These are phyloP conservation scores for Tychaedon coryphoeus DNA, from an alignment of 2,113 vertebrate genomes.

Conservation along the genomic window DNA sequence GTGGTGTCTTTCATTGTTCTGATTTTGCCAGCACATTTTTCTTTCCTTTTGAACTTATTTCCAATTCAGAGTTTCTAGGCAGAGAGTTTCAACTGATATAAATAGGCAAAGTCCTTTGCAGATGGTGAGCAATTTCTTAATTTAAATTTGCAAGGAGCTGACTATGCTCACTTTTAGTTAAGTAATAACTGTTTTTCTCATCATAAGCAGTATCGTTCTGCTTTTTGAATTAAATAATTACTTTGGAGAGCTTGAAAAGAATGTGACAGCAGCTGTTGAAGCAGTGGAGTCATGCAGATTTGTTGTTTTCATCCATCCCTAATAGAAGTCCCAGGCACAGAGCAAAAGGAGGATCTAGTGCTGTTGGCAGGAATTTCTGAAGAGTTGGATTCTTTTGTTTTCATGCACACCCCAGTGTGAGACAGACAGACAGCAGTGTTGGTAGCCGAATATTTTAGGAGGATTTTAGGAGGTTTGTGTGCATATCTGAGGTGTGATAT, in stretches of 20 bases:
- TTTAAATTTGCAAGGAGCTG: not conserved
- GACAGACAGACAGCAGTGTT: not conserved
- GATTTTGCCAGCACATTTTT: not conserved
- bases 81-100: not conserved
- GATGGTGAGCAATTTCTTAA: not conserved
- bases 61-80: not conserved
- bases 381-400: not conserved
- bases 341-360: not conserved
- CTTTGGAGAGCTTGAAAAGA: not conserved
- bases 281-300: not conserved
- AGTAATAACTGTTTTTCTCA: not conserved
- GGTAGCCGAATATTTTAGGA: not conserved
- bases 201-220: not conserved
- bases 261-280: not conserved
- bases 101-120: not conserved
- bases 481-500: rapidly evolving
- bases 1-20: not conserved
- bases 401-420: not conserved
- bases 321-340: not conserved
- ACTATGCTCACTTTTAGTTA: not conserved
- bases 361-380: not conserved
- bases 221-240: not conserved
- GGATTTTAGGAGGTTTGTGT: not conserved
- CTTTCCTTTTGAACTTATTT: not conserved
- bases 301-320: not conserved